phyloP scores from a whole-genome alignment of 1,140 invertebrate species.

The Pentalonia nigronervosa region DNA sequence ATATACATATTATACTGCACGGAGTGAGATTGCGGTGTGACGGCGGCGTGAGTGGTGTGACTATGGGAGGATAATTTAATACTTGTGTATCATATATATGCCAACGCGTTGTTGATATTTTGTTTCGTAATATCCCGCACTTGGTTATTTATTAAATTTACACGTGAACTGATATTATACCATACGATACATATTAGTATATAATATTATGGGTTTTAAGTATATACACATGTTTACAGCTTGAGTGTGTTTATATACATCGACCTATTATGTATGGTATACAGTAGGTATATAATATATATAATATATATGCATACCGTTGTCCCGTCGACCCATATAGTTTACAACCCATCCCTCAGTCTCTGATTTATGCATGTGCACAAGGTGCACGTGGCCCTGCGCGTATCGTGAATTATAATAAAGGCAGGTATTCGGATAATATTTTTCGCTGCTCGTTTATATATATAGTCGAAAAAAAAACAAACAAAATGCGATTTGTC shows the following conservation, averaged over 20 bases:
- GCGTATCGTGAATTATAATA: not conserved
- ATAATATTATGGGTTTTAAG: not conserved
- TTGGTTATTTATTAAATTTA: not conserved
- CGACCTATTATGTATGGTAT: not conserved
- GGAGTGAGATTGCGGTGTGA: not conserved
- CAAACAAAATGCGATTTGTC: not conserved
- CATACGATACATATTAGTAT: not conserved
- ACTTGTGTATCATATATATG: not conserved
- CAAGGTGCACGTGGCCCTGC: not conserved
- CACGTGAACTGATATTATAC: not conserved
- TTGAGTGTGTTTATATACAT: not conserved
- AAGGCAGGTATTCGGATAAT: not conserved
- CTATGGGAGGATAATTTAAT: not conserved
- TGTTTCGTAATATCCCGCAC: not conserved
- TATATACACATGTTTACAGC: not conserved
- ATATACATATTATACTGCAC: not conserved
- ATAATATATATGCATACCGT: not conserved
- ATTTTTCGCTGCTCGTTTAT: not conserved
- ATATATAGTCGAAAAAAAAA: not conserved
- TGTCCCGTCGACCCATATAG: not conserved
- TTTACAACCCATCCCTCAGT: slow-evolving; percentile 6
- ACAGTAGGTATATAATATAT: not conserved
- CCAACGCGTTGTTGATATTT: not conserved
- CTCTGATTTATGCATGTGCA: not conserved
- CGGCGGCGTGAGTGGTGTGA: not conserved